Percentiles rank a stretch among this genome's conserved stretches.
Conservation (phyloP, 2,113 vertebrate genomes). For the Sterrhoptilus dennistouni region DNA sequence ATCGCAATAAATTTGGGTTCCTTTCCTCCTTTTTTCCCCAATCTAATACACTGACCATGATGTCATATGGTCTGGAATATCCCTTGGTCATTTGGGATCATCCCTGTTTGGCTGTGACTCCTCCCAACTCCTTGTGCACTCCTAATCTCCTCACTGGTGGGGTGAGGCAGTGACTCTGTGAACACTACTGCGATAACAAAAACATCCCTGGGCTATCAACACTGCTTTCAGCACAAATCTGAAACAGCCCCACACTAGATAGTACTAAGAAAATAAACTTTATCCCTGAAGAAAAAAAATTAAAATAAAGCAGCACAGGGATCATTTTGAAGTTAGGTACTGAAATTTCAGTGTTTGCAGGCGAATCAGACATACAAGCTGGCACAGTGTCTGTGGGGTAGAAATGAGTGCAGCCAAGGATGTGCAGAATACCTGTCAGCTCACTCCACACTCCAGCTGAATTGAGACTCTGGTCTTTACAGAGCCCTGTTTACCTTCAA, state of each 20-base stretch:
- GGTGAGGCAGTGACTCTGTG: background rate
- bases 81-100: background rate
- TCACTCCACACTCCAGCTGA: background rate
- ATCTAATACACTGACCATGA: background rate
- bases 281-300: background rate
- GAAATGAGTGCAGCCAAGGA: background rate
- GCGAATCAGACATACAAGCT: background rate
- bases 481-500: background rate
- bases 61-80: background rate
- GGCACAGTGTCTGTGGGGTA: background rate
- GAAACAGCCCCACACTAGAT: background rate
- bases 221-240: background rate
- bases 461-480: background rate
- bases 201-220: background rate
- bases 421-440: background rate
- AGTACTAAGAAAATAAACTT: background rate
- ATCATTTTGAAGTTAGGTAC: background rate
- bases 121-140: background rate
- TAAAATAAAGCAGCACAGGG: background rate
- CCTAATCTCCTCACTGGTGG: background rate
- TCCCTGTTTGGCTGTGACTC: background rate
- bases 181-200: rapidly evolving
- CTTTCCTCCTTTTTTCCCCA: background rate
- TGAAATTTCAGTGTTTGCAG: background rate
- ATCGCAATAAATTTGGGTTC: background rate